Percentiles rank a stretch among this genome's conserved stretches.
Evolutionary conservation across 2,797 vertebrate species (phyloP).

Genomic region (Silurus lanzhouensis): DNA sequence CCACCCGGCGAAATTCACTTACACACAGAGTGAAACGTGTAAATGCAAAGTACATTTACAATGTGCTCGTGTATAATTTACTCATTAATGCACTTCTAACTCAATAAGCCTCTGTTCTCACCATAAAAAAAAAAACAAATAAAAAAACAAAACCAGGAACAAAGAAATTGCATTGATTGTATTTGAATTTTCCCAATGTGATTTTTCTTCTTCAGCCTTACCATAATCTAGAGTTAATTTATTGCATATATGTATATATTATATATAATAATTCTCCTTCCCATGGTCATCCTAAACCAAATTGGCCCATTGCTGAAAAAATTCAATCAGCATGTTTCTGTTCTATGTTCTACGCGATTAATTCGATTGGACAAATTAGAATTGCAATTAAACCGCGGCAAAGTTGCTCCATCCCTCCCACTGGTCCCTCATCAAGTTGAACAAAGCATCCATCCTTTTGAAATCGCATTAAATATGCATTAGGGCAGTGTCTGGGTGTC

Average conservation of each 20-base stretch:
- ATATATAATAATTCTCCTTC: neutral
- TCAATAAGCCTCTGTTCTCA: conserved; percentile 22
- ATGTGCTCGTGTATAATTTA: conserved; percentile 51
- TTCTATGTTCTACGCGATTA: conserved; percentile 51
- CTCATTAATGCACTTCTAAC: conserved; percentile 49
- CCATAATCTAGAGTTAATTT: conserved; percentile 42
- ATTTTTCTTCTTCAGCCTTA: conserved; percentile 29
- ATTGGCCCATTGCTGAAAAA: conserved; percentile 34
- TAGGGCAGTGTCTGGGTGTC: conserved; percentile 45
- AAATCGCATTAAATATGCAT: conserved; percentile 54
- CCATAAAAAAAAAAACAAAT: neutral
- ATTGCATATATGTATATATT: neutral
- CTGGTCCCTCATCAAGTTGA: conserved; percentile 41
- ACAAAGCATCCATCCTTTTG: conserved; percentile 37
- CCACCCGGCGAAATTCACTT: conserved; percentile 44
- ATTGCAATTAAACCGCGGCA: conserved; percentile 39
- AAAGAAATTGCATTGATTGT: conserved; percentile 14
- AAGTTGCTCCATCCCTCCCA: conserved; percentile 37
- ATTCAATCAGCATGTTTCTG: conserved; percentile 32
- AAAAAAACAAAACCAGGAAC: neutral
- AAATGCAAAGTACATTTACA: conserved; percentile 55
- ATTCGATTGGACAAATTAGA: conserved; percentile 54
- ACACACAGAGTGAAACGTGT: conserved; percentile 40
- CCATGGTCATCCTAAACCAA: conserved; percentile 9
- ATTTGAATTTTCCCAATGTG: neutral